Evolutionary conservation across 2,888 invertebrate genomes (phyloP), one percentile per base, ranked within the genome.

Genomic region (Chaetoderma sp.): DNA sequence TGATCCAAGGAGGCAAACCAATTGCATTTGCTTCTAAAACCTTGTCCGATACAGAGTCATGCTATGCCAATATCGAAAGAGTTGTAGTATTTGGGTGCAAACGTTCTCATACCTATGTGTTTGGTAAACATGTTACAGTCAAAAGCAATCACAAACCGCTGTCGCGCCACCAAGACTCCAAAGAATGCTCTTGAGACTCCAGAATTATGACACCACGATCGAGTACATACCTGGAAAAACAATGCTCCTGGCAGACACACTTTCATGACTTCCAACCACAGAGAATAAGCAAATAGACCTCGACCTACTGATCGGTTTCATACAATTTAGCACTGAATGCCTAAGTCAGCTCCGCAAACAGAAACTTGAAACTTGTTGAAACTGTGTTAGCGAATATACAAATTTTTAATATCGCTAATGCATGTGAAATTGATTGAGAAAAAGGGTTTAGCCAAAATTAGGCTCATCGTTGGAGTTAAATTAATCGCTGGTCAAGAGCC

Each of bases 31-130:
- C 61, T 3, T 63, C 62, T 21, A 61, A 70, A 56, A 33, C 44
- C 13, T 47, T 71, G 27, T 47, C 63, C 4, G 63, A 68, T 42
- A 42, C 44, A 13, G 67, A 45, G 33, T n/a, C 39, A 16, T 42
- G 63, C 13, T 65, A 65, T 52, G 69, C 64, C 6, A 57, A 65
- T 30, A 73, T 68, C 2, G 67, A 72, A 49, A 56, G 65, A n/a
- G 71, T 64, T 28, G 55, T 62, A 13, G 72, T 73, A 0, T 70
- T 68, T 32, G 72, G 62, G 2, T 52, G 57, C 21, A 36, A 63
- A 49, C 32, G 55, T 23, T 70, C 66, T 28, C 66, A 66, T 32
- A 68, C 62, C 2, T 67, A 60, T 49, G 8, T 66, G 21, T 71
- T 57, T n/a, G 65, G 65, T 21, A 13, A 45, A 13, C 57, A 39